Conservation (phyloP, 2,888 invertebrate genomes). For the Nasonovia ribisnigri region DNA sequence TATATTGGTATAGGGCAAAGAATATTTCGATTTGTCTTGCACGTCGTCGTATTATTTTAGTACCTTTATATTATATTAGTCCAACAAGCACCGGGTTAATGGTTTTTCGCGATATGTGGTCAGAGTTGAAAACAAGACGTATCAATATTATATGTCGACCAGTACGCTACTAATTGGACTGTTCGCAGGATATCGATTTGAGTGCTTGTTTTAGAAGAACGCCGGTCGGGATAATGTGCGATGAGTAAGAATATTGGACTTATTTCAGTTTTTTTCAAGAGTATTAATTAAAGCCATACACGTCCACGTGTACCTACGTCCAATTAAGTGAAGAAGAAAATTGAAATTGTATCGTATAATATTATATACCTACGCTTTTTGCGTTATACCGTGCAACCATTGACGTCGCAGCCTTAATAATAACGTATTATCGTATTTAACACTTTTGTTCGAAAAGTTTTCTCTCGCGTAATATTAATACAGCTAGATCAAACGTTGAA, state of each 20-base stretch:
- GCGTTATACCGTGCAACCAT: not conserved
- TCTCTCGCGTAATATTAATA: not conserved
- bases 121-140: not conserved
- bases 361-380: not conserved
- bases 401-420: not conserved
- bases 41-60: not conserved
- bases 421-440: not conserved
- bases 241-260: not conserved
- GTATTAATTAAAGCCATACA: not conserved
- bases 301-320: not conserved
- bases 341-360: not conserved
- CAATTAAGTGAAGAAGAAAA: not conserved
- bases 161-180: conserved; percentile 4
- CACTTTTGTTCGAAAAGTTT: not conserved
- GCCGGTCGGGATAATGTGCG: not conserved
- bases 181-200: not conserved
- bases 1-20: not conserved
- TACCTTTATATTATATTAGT: not conserved
- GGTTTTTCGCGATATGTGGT: conserved; percentile 24
- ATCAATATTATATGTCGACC: not conserved
- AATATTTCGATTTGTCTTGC: not conserved
- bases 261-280: not conserved
- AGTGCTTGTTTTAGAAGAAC: not conserved
- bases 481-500: not conserved
- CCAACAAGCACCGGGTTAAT: not conserved